These are phyloP conservation scores for Drosophila orena DNA, from an alignment of 1,140 invertebrate genomes.

Conservation along the genomic window DNA sequence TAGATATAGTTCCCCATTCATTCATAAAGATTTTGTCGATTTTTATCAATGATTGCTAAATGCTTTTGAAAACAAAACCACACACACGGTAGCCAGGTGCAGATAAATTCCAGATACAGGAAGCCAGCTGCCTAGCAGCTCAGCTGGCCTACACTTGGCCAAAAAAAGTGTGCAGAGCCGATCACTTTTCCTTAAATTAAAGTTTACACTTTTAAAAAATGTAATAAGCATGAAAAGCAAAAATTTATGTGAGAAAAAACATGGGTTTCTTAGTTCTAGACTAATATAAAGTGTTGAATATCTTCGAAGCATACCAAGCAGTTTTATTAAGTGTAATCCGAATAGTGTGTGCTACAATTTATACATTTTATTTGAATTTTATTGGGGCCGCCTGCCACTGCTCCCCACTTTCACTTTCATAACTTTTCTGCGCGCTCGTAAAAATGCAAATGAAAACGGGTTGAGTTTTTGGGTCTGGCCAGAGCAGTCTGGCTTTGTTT, in stretches of 20 bases:
- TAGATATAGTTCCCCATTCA: slow-evolving; percentile 46
- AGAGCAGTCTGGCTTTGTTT: slow-evolving; percentile 20
- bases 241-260: no score
- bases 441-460: slow-evolving; percentile 70
- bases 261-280: no score
- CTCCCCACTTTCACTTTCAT: slow-evolving; percentile 73
- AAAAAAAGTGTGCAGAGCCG: not conserved
- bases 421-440: slow-evolving; percentile 53
- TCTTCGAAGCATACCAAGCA: no score
- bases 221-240: not conserved
- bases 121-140: slow-evolving; percentile 20
- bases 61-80: slow-evolving; percentile 72
- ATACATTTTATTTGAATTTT: slow-evolving; percentile 65
- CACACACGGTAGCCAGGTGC: slow-evolving; percentile 31
- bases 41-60: slow-evolving; percentile 83
- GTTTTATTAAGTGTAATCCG: not conserved
- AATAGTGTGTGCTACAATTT: slow-evolving; percentile 60
- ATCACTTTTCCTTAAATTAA: not conserved
- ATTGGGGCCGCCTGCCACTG: slow-evolving; percentile 26
- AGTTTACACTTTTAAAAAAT: not conserved
- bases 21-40: slow-evolving; percentile 78
- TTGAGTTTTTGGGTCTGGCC: slow-evolving; percentile 21
- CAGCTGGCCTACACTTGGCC: slow-evolving; percentile 11
- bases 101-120: slow-evolving; percentile 42
- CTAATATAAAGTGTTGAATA: no score